Evolutionary conservation across 2,888 invertebrate species (phyloP).

Genomic region (Tromatobia lineatoria): DNA sequence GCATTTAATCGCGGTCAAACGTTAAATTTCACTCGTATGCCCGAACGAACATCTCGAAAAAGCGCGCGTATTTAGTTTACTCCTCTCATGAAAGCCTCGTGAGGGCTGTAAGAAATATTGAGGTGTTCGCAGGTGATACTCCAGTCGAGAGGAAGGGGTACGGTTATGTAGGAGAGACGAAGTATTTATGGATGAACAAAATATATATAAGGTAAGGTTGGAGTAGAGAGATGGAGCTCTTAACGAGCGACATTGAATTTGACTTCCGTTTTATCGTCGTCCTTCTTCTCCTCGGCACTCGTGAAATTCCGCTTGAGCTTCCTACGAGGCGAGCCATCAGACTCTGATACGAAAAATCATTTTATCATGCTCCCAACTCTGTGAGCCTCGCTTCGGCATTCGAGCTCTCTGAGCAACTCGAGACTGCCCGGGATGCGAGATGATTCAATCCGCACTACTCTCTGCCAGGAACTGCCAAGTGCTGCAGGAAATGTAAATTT

Average conservation of each 20-base stretch:
- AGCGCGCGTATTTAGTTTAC: slow-evolving; percentile 6
- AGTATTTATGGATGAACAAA: slow-evolving; percentile 40
- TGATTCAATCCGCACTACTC: slow-evolving; percentile 51
- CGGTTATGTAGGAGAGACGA: slow-evolving; percentile 17
- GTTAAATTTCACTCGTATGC: slow-evolving; percentile 67
- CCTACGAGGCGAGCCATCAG: slow-evolving; percentile 34
- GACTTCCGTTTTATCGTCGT: slow-evolving; percentile 67
- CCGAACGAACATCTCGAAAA: slow-evolving; percentile 49
- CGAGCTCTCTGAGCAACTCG: slow-evolving; percentile 52
- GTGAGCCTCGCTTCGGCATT: slow-evolving; percentile 7
- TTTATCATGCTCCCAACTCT: slow-evolving; percentile 34
- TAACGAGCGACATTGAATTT: slow-evolving; percentile 71
- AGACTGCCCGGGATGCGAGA: slow-evolving; percentile 56
- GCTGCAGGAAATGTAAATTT: slow-evolving; percentile 59
- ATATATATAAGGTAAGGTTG: slow-evolving; percentile 14
- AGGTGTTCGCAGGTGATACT: slow-evolving; percentile 56
- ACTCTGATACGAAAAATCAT: slow-evolving; percentile 44
- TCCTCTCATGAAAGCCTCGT: slow-evolving; percentile 7
- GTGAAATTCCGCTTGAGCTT: slow-evolving; percentile 46
- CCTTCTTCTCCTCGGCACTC: slow-evolving; percentile 29
- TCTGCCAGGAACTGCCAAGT: slow-evolving; percentile 56
- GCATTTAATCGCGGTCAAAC: slow-evolving; percentile 68
- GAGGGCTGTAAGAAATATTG: slow-evolving; percentile 53
- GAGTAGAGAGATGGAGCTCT: slow-evolving; percentile 20
- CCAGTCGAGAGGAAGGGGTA: slow-evolving; percentile 34